Conservation (phyloP, 2,888 invertebrate genomes). For the Octodonta nipae region DNA sequence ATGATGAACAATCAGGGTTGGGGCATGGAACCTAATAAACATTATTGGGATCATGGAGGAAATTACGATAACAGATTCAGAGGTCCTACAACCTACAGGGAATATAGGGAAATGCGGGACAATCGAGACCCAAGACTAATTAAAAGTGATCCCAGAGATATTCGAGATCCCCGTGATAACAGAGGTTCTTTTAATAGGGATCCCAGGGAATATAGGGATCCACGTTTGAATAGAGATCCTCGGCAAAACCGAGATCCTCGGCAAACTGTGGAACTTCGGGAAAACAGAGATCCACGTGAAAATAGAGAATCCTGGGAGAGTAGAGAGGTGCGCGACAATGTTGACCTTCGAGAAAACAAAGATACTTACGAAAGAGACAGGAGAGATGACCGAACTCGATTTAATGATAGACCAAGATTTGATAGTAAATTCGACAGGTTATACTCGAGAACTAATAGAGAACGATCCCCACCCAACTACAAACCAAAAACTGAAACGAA, state of each 20-base stretch:
- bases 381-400: too few species aligned
- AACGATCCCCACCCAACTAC: slow-evolving; percentile 12
- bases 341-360: background rate
- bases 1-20: slow-evolving; percentile 9
- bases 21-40: slow-evolving; percentile 11
- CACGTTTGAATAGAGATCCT: slow-evolving; percentile 7
- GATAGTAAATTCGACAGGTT: slow-evolving; percentile 6
- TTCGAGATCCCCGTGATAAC: slow-evolving; percentile 5
- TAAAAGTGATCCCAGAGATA: slow-evolving; percentile 5
- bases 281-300: slow-evolving; percentile 5
- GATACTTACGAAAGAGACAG: slow-evolving; percentile 1
- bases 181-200: slow-evolving; percentile 8
- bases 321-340: slow-evolving; percentile 6
- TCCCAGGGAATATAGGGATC: slow-evolving; percentile 10
- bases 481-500: slow-evolving; percentile 12
- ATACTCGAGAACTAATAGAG: slow-evolving; percentile 14
- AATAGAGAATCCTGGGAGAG: slow-evolving; percentile 5
- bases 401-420: too few species aligned
- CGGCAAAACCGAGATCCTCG: slow-evolving; percentile 7
- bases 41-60: slow-evolving; percentile 2
- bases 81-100: slow-evolving; percentile 20
- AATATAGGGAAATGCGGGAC: slow-evolving; percentile 20
- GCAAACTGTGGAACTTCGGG: slow-evolving; percentile 4
- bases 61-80: slow-evolving; percentile 11
- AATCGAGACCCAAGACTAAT: slow-evolving; percentile 8